phyloP scores from a whole-genome alignment of 1,140 invertebrate genomes.

The Sycophila sp. region DNA sequence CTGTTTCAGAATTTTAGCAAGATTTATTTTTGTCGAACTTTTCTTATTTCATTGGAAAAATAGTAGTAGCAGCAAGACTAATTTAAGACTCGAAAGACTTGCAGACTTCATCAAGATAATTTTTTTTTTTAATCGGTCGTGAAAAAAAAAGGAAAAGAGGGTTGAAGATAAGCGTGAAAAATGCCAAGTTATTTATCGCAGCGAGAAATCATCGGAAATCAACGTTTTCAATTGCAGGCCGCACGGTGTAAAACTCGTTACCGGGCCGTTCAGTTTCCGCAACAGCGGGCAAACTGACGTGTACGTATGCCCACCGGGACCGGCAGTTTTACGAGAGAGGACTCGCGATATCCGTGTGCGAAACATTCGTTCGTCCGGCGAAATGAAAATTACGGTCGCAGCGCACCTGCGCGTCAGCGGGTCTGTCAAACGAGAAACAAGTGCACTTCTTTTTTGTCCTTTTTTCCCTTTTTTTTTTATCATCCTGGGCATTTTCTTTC shows the following conservation, averaged over 20 bases:
- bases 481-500: not conserved
- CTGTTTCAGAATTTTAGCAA: too few relatives aligned
- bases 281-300: not conserved
- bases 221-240: not conserved
- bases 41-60: too few relatives aligned
- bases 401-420: too few relatives aligned
- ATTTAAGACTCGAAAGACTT: too few relatives aligned
- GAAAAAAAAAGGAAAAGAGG: too few relatives aligned
- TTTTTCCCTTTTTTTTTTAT: not conserved
- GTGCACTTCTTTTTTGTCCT: not conserved
- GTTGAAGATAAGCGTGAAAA: not conserved
- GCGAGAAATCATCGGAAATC: not conserved
- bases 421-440: slow-evolving; percentile 4
- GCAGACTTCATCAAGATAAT: too few relatives aligned
- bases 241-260: not conserved
- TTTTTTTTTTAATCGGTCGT: too few relatives aligned
- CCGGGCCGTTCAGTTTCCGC: not conserved
- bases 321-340: not conserved
- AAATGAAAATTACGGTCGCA: slow-evolving; percentile 49
- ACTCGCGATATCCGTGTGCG: not conserved
- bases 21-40: too few relatives aligned
- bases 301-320: slow-evolving; percentile 11
- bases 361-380: slow-evolving; percentile 41
- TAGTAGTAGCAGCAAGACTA: too few relatives aligned
- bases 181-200: too few relatives aligned